These are phyloP conservation scores for Notoglanidium macrostoma DNA, from an alignment of 2,797 vertebrate genomes.

Conservation along the genomic window DNA sequence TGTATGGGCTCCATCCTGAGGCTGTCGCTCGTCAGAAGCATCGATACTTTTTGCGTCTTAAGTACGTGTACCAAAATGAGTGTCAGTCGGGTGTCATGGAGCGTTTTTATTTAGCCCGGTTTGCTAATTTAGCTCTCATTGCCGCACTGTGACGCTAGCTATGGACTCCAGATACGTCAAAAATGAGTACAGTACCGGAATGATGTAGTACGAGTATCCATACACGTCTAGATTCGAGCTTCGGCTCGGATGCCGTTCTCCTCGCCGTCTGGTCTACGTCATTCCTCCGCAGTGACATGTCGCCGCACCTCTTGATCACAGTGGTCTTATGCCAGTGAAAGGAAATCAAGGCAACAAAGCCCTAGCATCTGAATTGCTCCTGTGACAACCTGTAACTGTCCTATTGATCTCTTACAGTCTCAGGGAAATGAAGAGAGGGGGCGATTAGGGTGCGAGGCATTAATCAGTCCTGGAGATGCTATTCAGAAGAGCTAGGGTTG, in stretches of 20 bases:
- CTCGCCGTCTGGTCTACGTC: not conserved
- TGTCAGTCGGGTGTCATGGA: not conserved
- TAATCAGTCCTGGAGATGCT: slow-evolving; percentile 45
- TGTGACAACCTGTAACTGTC: slow-evolving; percentile 41
- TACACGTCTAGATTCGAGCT: not conserved
- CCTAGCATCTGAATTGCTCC: slow-evolving; percentile 14
- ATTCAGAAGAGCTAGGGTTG: slow-evolving; percentile 32
- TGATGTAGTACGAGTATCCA: not conserved
- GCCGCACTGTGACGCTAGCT: not conserved
- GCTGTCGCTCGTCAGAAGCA: not conserved
- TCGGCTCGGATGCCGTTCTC: not conserved
- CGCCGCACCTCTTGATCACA: slow-evolving; percentile 25
- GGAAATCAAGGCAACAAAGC: slow-evolving; percentile 36
- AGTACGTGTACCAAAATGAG: not conserved
- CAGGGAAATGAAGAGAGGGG: slow-evolving; percentile 45
- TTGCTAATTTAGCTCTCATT: not conserved
- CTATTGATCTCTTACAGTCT: slow-evolving; percentile 48
- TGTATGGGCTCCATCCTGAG: not conserved
- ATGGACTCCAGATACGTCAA: not conserved
- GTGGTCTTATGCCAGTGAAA: slow-evolving; percentile 15
- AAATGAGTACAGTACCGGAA: not conserved
- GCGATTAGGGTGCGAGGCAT: slow-evolving; percentile 43
- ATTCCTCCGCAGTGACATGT: slow-evolving; percentile 23
- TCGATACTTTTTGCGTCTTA: not conserved
- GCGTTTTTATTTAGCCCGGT: not conserved